Conservation (phyloP, 2,113 vertebrate species). For the Phrynosoma blainvillii region DNA sequence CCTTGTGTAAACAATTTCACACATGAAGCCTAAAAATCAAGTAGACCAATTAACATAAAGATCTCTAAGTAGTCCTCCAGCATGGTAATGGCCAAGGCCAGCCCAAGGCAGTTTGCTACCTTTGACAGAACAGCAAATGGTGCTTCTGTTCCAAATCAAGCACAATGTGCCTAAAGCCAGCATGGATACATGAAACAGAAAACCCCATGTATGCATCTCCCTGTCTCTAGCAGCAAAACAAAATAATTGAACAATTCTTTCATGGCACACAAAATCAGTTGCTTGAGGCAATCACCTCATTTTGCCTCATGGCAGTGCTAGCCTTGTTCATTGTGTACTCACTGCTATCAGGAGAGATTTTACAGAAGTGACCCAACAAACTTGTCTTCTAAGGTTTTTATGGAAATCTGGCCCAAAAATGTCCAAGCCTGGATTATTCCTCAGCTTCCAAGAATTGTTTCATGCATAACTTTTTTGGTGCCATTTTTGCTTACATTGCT, state of each 20-base stretch:
- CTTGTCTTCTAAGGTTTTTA: too few species aligned
- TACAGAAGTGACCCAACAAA: too few species aligned
- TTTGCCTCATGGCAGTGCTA: neutral
- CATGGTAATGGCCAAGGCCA: neutral
- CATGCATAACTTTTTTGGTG: neutral
- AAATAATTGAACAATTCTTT: neutral
- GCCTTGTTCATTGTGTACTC: neutral
- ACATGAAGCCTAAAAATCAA: neutral
- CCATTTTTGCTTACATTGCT: conserved; percentile 9
- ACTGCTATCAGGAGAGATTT: too few species aligned
- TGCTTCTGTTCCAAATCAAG: neutral
- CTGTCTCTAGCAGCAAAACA: neutral
- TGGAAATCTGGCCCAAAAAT: too few species aligned
- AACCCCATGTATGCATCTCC: neutral
- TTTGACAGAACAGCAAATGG: neutral
- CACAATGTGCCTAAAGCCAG: too few species aligned
- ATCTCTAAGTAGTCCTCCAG: too few species aligned
- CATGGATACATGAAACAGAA: neutral
- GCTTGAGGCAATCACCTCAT: too few species aligned
- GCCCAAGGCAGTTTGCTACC: neutral
- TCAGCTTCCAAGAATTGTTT: neutral
- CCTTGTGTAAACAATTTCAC: neutral
- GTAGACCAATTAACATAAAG: neutral
- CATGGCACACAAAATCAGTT: neutral
- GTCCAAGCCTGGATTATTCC: neutral